A percentile compares a stretch with the other conserved stretches of the same genome.
Conservation (phyloP, 2,113 vertebrate species). For the Corvus hawaiiensis region DNA sequence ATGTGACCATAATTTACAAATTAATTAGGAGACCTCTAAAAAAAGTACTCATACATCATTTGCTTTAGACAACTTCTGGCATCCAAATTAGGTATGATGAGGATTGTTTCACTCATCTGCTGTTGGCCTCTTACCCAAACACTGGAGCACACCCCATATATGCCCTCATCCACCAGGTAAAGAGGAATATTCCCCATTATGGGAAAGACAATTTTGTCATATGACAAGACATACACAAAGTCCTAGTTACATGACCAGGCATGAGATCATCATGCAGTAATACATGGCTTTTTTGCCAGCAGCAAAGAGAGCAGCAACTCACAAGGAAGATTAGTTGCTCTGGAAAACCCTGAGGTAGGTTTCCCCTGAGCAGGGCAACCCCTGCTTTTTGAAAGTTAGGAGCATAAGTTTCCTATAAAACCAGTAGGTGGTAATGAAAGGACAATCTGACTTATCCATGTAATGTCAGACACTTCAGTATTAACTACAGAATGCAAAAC, state of each 20-base stretch:
- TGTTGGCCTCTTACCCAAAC: not conserved
- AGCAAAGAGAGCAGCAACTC: not conserved
- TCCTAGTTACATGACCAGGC: not conserved
- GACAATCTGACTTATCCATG: not conserved
- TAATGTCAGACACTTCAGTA: not conserved
- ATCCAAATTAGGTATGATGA: not conserved
- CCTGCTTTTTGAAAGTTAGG: not conserved
- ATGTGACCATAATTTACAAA: not conserved
- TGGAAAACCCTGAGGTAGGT: not conserved
- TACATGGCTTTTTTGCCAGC: not conserved
- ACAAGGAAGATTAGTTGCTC: not conserved
- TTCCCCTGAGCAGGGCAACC: not conserved
- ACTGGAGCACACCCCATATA: not conserved
- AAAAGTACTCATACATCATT: not conserved
- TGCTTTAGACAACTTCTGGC: not conserved
- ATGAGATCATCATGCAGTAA: not conserved
- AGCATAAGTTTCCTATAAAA: not conserved
- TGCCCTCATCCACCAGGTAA: not conserved
- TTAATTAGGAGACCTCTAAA: not conserved
- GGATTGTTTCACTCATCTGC: not conserved
- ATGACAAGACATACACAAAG: not conserved
- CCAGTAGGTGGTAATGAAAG: not conserved
- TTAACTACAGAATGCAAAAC: not conserved
- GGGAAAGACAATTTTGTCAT: not conserved
- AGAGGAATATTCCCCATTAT: not conserved